Evolutionary conservation across 2,797 vertebrate species (phyloP).

Genomic region (Chrysocyon brachyurus): DNA sequence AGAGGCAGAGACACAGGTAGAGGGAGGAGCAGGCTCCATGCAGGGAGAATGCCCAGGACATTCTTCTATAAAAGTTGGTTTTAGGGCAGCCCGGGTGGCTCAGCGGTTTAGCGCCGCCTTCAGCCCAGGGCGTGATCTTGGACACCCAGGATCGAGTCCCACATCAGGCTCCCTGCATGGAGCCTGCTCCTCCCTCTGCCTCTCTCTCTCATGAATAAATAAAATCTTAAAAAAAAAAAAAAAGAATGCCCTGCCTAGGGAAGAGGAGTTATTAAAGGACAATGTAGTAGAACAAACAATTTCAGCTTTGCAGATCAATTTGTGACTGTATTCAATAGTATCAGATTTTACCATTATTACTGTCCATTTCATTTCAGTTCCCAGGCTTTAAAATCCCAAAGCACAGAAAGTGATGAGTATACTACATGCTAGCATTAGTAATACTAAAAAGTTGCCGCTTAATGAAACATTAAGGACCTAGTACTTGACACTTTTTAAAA

Average conservation of each 20-base stretch:
- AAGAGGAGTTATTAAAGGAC: conserved; percentile 18
- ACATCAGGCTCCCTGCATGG: not conserved
- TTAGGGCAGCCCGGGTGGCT: not conserved
- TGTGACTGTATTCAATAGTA: not conserved
- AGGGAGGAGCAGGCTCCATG: no score
- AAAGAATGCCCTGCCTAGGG: not conserved
- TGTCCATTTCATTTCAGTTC: conserved; percentile 15
- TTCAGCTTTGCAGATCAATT: conserved; percentile 34
- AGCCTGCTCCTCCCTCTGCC: not conserved
- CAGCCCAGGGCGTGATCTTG: no score
- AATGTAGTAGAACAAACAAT: not conserved
- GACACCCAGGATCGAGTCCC: not conserved
- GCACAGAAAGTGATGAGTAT: not conserved
- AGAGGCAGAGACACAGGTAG: no score
- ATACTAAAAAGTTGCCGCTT: conserved; percentile 7
- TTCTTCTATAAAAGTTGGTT: no score
- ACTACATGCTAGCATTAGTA: not conserved
- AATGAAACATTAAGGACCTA: not conserved
- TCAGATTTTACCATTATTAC: not conserved
- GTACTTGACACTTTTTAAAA: conserved; percentile 22
- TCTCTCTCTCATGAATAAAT: not conserved
- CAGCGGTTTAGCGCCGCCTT: not conserved
- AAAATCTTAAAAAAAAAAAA: not conserved
- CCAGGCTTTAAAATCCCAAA: conserved; percentile 47
- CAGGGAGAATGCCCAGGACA: no score